phyloP scores from a whole-genome alignment of 2,113 vertebrate genomes.

The human region GRCh38 chr2:117210501-117211000 shows the following conservation, averaged over 20 bases:
- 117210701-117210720: neutral
- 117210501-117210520: no score
- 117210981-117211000: neutral
- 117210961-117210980: neutral
- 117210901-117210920: neutral
- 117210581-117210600: no score
- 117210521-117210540: no score
- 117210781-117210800: neutral
- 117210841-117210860: neutral
- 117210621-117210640: no score
- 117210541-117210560: no score
- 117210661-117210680: neutral
- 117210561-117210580: no score
- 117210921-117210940: neutral
- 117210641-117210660: neutral
- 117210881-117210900: neutral
- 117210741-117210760: neutral
- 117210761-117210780: neutral
- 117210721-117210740: neutral
- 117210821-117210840: neutral
- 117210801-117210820: neutral
- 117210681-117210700: neutral
- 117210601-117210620: no score
- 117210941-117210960: neutral
- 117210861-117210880: neutral